These are phyloP conservation scores for Brachirus orientalis DNA, from an alignment of 2,113 vertebrate species.

Conservation along the genomic window DNA sequence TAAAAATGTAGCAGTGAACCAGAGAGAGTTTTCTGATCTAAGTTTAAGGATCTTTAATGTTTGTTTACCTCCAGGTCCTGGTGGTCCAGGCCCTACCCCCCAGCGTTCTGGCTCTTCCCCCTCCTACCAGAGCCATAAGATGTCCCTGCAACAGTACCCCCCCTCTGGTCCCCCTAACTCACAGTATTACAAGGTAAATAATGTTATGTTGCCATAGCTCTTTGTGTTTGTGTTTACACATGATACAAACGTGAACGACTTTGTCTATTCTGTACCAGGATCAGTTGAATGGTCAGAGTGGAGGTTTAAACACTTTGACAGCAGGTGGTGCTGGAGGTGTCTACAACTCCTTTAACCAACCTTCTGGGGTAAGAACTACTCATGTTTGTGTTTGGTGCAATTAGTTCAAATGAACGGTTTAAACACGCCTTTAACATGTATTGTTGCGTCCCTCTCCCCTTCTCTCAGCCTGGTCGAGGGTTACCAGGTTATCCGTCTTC, in stretches of 20 bases:
- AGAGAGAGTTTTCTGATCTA: too few species aligned
- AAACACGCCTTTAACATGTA: too few species aligned
- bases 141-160: conserved; percentile 86
- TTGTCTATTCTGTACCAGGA: conserved; percentile 79
- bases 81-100: conserved; percentile 73
- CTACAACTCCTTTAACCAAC: conserved; percentile 84
- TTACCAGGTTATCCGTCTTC: conserved; percentile 92
- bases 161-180: conserved; percentile 72
- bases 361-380: conserved; percentile 77
- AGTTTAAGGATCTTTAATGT: background rate
- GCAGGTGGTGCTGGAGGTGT: conserved; percentile 63
- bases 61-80: conserved; percentile 46
- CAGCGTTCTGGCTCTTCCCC: conserved; percentile 87
- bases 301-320: conserved; percentile 69
- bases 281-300: conserved; percentile 87
- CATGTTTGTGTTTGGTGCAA: background rate
- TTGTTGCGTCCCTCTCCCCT: background rate
- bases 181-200: conserved; percentile 90
- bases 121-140: conserved; percentile 88
- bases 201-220: background rate
- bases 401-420: too few species aligned
- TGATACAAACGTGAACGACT: background rate
- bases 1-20: background rate
- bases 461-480: conserved; percentile 82
- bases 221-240: background rate